phyloP scores from a whole-genome alignment of 2,113 vertebrate genomes.

The Sterrhoptilus dennistouni region DNA sequence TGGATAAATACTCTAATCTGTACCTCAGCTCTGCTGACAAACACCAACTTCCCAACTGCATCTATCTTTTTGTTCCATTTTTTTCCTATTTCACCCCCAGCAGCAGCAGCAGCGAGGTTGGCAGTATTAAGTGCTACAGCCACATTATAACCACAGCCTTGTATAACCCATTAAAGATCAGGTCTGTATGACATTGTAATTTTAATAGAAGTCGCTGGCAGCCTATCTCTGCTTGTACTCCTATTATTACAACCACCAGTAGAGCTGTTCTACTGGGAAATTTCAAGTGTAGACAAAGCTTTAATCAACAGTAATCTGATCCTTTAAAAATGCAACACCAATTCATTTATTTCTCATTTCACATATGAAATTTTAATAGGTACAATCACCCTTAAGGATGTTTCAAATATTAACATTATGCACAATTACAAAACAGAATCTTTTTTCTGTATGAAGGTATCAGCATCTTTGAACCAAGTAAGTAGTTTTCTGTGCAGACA shows the following conservation, averaged over 20 bases:
- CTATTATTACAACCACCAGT: constrained; percentile 52
- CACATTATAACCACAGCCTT: not conserved
- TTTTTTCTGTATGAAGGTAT: constrained; percentile 51
- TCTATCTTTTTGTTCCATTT: not conserved
- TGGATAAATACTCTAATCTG: not conserved
- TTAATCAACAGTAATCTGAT: constrained; percentile 70
- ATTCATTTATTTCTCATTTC: constrained; percentile 69
- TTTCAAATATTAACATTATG: constrained; percentile 72
- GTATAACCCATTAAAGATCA: constrained; percentile 31
- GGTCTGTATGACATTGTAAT: constrained; percentile 38
- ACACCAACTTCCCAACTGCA: not conserved
- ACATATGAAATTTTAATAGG: constrained; percentile 67
- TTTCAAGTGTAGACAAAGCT: constrained; percentile 67
- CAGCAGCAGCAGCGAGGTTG: not conserved
- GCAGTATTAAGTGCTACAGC: not conserved
- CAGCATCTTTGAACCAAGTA: constrained; percentile 37
- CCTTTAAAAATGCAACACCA: constrained; percentile 70
- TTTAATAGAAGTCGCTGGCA: constrained; percentile 13
- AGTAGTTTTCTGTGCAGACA: constrained; percentile 58
- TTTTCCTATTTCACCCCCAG: not conserved
- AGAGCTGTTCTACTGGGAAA: constrained; percentile 63
- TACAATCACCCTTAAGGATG: constrained; percentile 71
- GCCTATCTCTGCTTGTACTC: constrained; percentile 48
- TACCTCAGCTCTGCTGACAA: not conserved
- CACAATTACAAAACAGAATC: constrained; percentile 63